These are phyloP conservation scores for Sturmia bella DNA, from an alignment of 2,888 invertebrate genomes.

Conservation along the genomic window DNA sequence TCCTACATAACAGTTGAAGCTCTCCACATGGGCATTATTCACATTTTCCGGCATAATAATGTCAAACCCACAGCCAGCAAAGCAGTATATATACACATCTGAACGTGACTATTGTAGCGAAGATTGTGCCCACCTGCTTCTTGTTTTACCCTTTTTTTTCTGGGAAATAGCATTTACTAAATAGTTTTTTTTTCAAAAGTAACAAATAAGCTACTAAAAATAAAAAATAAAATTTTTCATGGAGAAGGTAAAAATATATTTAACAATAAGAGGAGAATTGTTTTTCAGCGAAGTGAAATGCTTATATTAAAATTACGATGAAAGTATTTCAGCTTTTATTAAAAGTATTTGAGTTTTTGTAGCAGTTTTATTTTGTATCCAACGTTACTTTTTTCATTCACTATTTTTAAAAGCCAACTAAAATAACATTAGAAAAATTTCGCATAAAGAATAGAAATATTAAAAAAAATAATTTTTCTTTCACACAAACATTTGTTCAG, in stretches of 20 bases:
- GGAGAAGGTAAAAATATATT: background rate
- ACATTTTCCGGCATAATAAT: too few relatives aligned
- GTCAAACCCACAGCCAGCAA: too few relatives aligned
- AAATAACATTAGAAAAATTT: conserved; percentile 38
- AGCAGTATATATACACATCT: too few relatives aligned
- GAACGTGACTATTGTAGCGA: too few relatives aligned
- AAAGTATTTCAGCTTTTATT: background rate
- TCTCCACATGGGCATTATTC: too few relatives aligned
- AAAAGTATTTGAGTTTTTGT: conserved; percentile 10
- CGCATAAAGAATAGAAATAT: conserved; percentile 41
- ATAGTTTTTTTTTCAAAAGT: background rate
- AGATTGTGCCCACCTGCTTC: too few relatives aligned
- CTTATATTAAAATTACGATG: background rate
- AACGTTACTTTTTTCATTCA: background rate
- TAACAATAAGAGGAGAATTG: background rate
- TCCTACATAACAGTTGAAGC: too few relatives aligned
- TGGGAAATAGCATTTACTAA: too few relatives aligned
- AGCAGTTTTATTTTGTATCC: conserved; percentile 19
- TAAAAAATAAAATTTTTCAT: background rate
- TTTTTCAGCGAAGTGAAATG: background rate
- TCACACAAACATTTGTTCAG: conserved; percentile 48
- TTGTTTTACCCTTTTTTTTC: too few relatives aligned
- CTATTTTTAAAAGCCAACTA: conserved; percentile 34
- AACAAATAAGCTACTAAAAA: conserved; percentile 3
- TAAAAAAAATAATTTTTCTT: conserved; percentile 35